A percentile compares a stretch with the other conserved stretches of the same genome.
phyloP scores from a whole-genome alignment of 1,140 invertebrate genomes.

The Musca vetustissima region DNA sequence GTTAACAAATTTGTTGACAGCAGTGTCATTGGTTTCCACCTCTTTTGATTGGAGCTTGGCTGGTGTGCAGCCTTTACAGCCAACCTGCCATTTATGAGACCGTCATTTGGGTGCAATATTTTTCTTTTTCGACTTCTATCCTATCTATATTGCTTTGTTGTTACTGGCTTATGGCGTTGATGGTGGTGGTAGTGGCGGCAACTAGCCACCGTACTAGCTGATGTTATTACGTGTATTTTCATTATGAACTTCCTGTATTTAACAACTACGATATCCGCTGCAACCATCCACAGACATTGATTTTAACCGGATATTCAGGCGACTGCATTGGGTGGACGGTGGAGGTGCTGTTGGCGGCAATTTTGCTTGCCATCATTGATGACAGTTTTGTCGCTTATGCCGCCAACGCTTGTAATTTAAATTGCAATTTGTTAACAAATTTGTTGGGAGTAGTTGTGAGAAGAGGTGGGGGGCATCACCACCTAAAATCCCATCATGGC shows the following conservation, averaged over 20 bases:
- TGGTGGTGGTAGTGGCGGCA: too few relatives aligned
- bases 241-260: conserved; percentile 29
- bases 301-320: conserved; percentile 17
- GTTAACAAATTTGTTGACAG: too few relatives aligned
- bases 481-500: too few relatives aligned
- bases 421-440: conserved; percentile 24
- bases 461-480: too few relatives aligned
- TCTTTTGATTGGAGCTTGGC: too few relatives aligned
- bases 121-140: too few relatives aligned
- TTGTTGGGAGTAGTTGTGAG: not conserved
- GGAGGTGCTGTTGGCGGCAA: not conserved
- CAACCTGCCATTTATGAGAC: too few relatives aligned
- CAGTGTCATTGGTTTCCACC: too few relatives aligned
- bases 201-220: not conserved
- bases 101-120: too few relatives aligned
- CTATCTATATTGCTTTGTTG: too few relatives aligned
- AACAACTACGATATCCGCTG: conserved; percentile 29
- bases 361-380: not conserved
- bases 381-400: conserved; percentile 1
- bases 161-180: too few relatives aligned
- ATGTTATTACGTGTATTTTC: conserved; percentile 27
- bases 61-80: too few relatives aligned
- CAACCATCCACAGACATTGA: conserved; percentile 10
- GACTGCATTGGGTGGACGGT: conserved; percentile 1
- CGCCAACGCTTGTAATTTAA: not conserved